phyloP scores from a whole-genome alignment of 1,140 invertebrate genomes.

The Bombus sibiricus region DNA sequence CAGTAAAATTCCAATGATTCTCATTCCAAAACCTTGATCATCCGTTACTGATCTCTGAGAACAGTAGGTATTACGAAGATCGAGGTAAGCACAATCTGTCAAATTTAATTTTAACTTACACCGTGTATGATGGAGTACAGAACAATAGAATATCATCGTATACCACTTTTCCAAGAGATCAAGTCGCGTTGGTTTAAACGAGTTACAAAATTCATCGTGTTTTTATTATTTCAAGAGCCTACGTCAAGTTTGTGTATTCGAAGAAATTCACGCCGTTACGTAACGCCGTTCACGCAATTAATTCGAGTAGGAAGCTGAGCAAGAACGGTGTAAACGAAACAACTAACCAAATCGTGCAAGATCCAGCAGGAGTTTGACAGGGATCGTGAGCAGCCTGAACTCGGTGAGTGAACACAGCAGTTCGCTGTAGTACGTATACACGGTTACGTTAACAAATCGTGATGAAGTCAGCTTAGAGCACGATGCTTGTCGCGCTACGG shows the following conservation, averaged over 20 bases:
- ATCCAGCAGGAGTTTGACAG: not conserved
- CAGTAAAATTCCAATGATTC: constrained; percentile 21
- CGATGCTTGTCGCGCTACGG: not conserved
- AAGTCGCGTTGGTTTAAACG: not conserved
- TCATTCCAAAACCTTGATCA: not conserved
- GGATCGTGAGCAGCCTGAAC: not conserved
- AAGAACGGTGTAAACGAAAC: not conserved
- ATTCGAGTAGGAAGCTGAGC: not conserved
- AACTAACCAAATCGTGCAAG: constrained; percentile 4
- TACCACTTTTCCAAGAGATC: not conserved
- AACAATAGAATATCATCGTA: constrained; percentile 15
- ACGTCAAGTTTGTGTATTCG: too few relatives aligned
- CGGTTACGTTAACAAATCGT: constrained; percentile 6
- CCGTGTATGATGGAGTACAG: not conserved
- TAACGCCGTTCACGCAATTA: not conserved
- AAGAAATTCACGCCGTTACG: not conserved
- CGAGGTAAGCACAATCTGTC: not conserved
- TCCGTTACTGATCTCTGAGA: not conserved
- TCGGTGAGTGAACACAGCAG: constrained; percentile 15
- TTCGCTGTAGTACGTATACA: not conserved
- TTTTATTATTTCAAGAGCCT: accelerated
- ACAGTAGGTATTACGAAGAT: too few relatives aligned
- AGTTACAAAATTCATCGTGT: constrained; percentile 18
- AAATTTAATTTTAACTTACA: not conserved
- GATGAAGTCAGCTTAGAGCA: not conserved